A percentile compares a stretch with the other conserved stretches of the same genome.
These are phyloP conservation scores for Etheostoma spectabile DNA, from an alignment of 2,113 vertebrate genomes.

Conservation along the genomic window DNA sequence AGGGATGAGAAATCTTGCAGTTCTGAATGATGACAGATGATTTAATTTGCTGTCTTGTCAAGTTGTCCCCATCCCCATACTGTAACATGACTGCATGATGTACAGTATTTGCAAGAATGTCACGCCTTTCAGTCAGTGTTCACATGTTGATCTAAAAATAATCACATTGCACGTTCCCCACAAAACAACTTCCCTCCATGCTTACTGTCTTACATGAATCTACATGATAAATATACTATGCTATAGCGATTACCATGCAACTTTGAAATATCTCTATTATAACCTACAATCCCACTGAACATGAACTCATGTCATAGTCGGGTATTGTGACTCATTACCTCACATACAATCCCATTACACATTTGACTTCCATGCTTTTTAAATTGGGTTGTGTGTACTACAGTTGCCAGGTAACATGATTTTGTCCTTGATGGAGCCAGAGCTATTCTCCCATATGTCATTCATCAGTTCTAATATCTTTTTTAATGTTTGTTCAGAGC, in stretches of 20 bases:
- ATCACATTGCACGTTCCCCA: neutral
- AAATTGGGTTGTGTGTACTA: constrained; percentile 2
- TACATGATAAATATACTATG: neutral
- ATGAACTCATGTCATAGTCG: constrained; percentile 1
- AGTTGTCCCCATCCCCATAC: neutral
- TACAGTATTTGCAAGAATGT: neutral
- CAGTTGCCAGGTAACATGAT: constrained; percentile 50
- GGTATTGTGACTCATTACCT: constrained; percentile 20
- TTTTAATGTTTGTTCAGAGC: constrained; percentile 54
- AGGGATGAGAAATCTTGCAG: neutral
- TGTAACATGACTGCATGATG: neutral
- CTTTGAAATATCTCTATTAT: neutral
- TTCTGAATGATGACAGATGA: neutral
- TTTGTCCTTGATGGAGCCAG: constrained; percentile 50
- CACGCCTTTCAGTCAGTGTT: neutral
- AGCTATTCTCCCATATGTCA: constrained; percentile 48
- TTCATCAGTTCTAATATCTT: constrained; percentile 40
- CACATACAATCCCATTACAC: constrained; percentile 29
- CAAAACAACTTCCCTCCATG: neutral
- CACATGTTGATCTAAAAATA: neutral
- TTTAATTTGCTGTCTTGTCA: constrained; percentile 11
- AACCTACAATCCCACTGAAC: neutral
- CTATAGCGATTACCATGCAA: neutral
- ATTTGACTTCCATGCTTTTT: constrained; percentile 22
- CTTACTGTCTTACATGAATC: neutral